phyloP scores from a whole-genome alignment of 2,888 invertebrate genomes.

The Drosophila koepferae region DNA sequence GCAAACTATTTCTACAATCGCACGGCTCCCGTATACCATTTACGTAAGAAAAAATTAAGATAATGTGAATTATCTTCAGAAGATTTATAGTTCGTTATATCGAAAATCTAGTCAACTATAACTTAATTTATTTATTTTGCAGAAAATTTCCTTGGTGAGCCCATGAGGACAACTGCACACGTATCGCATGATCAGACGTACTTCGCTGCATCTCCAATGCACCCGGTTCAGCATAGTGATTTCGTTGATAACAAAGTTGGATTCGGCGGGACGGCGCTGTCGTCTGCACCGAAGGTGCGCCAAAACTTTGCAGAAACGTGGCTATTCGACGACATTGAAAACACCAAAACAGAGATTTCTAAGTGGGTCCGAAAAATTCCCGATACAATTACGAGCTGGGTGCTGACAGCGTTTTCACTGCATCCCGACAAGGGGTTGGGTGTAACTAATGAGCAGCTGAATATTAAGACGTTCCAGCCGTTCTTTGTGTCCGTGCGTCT shows the following conservation, averaged over 20 bases:
- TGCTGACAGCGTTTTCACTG: conserved; percentile 92
- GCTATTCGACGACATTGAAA: conserved; percentile 86
- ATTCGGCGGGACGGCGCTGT: background rate
- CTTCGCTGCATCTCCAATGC: background rate
- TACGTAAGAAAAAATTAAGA: conserved; percentile 41
- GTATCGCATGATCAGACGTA: background rate
- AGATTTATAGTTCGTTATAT: background rate
- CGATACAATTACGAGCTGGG: conserved; percentile 93
- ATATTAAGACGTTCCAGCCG: conserved; percentile 91
- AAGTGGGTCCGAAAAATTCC: conserved; percentile 87
- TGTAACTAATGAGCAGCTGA: conserved; percentile 88
- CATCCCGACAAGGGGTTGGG: conserved; percentile 91
- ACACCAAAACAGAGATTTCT: conserved; percentile 69
- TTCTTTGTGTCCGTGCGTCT: conserved; percentile 94
- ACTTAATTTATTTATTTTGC: background rate
- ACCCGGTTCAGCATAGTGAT: too few species aligned
- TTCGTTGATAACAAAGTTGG: too few species aligned
- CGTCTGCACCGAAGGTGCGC: conserved; percentile 79
- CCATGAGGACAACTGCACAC: conserved; percentile 47
- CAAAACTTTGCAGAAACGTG: conserved; percentile 91
- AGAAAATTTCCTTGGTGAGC: conserved; percentile 32
- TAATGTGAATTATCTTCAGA: background rate
- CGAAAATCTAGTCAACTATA: background rate
- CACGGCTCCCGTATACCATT: conserved; percentile 61
- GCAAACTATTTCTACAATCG: conserved; percentile 81